A percentile compares a stretch with the other conserved stretches of the same genome.
phyloP scores from a whole-genome alignment of 2,113 vertebrate species.

The Crotophaga sulcirostris region DNA sequence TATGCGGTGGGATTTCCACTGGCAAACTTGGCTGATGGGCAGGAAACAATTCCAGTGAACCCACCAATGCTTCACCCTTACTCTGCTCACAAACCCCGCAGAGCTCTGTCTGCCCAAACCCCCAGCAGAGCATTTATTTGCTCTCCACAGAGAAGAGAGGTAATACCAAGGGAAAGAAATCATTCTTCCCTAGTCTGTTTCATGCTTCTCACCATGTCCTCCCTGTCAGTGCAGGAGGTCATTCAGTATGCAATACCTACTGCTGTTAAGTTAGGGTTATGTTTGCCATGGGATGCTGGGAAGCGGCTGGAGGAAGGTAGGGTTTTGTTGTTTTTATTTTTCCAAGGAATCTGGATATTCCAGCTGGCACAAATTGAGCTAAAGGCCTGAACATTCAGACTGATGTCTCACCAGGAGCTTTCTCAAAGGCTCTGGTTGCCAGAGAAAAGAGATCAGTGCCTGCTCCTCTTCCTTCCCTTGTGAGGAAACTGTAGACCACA shows the following conservation, averaged over 20 bases:
- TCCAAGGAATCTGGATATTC: background rate
- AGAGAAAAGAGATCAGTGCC: too few relatives aligned
- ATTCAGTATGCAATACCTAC: background rate
- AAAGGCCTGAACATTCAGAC: background rate
- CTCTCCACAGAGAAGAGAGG: background rate
- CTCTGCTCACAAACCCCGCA: background rate
- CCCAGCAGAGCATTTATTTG: background rate
- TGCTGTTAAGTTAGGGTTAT: background rate
- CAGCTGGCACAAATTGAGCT: background rate
- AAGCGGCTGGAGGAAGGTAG: rapidly evolving
- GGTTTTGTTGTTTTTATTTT: background rate
- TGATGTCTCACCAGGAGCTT: background rate
- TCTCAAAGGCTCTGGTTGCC: background rate
- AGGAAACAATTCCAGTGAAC: background rate
- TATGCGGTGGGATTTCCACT: background rate
- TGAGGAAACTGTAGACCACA: too few relatives aligned
- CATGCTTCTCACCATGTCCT: background rate
- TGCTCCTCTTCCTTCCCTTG: too few relatives aligned
- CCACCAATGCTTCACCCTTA: rapidly evolving
- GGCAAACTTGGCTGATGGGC: background rate
- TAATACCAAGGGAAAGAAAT: background rate
- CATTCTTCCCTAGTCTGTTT: background rate
- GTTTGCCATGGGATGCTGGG: background rate
- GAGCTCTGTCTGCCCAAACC: background rate
- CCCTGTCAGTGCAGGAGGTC: too few relatives aligned